A percentile compares a stretch with the other conserved stretches of the same genome.
These are phyloP conservation scores for Hippolais icterina DNA, from an alignment of 2,113 vertebrate genomes.

Conservation along the genomic window DNA sequence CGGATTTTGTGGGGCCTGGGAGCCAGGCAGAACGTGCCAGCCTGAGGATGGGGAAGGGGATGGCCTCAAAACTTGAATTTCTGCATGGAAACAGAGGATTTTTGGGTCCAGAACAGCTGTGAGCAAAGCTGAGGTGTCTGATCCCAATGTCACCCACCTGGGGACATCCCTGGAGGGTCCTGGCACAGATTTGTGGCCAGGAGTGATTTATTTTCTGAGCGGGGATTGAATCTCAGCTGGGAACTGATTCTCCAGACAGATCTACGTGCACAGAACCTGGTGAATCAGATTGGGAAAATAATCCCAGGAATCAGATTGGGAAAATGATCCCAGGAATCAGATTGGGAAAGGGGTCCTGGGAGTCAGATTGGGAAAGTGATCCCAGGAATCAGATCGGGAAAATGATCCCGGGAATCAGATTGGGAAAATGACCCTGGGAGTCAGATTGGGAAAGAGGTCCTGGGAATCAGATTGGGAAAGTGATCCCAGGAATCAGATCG, in stretches of 20 bases:
- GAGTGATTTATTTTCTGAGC: neutral
- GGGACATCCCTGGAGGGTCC: neutral
- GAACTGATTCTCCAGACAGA: neutral
- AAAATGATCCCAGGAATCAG: neutral
- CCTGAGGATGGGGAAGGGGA: neutral
- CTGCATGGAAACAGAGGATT: accelerated
- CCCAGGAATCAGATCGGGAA: no score
- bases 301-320: neutral
- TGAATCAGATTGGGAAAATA: neutral
- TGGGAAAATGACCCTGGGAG: neutral
- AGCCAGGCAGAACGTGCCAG: accelerated
- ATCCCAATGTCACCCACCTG: neutral
- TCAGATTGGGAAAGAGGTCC: accelerated
- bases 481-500: neutral
- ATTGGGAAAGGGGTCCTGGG: no score
- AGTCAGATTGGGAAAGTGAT: no score
- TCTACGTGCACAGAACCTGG: neutral
- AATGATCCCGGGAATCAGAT: neutral
- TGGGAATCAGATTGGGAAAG: neutral
- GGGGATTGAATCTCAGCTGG: neutral
- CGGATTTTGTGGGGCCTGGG: neutral
- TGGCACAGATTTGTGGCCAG: neutral
- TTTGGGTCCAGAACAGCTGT: accelerated
- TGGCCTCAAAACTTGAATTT: neutral
- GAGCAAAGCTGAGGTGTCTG: neutral